Evolutionary conservation across 2,113 vertebrate genomes (phyloP).

Genomic region (Ondatra zibethicus): DNA sequence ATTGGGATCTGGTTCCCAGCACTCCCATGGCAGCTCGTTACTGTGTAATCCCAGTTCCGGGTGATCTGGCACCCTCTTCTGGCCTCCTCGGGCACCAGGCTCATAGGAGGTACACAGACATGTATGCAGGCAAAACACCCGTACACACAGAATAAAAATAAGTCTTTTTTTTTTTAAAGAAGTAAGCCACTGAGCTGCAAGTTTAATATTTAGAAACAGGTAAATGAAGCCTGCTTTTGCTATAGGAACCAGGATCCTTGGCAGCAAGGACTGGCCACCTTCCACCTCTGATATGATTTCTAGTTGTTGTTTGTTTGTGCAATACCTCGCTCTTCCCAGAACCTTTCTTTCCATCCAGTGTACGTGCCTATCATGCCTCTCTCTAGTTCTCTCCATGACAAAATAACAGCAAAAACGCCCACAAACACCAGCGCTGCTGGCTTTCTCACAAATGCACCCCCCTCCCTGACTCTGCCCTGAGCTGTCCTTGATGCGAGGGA

Average conservation of each 20-base stretch:
- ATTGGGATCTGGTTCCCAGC: neutral
- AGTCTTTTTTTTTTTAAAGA: neutral
- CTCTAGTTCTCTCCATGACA: neutral
- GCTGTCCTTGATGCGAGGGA: neutral
- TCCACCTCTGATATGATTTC: neutral
- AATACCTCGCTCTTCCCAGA: neutral
- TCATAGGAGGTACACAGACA: neutral
- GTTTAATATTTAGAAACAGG: slow-evolving; percentile 59
- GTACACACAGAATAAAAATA: neutral
- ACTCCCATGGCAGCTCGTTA: neutral
- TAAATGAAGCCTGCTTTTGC: slow-evolving; percentile 14
- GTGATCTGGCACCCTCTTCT: neutral
- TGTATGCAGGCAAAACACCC: neutral
- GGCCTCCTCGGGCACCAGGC: neutral
- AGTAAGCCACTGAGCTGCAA: neutral
- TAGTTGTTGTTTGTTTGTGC: neutral
- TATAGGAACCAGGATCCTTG: neutral
- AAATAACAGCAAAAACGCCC: neutral
- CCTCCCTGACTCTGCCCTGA: fast-evolving
- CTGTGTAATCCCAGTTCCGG: no score
- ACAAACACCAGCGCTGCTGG: neutral
- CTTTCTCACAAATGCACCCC: neutral
- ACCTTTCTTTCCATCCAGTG: neutral
- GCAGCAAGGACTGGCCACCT: neutral
- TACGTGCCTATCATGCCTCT: neutral